Evolutionary conservation across 2,888 invertebrate species (phyloP), one percentile per base, ranked within the genome.

Genomic region (Eupithecia insigniata): DNA sequence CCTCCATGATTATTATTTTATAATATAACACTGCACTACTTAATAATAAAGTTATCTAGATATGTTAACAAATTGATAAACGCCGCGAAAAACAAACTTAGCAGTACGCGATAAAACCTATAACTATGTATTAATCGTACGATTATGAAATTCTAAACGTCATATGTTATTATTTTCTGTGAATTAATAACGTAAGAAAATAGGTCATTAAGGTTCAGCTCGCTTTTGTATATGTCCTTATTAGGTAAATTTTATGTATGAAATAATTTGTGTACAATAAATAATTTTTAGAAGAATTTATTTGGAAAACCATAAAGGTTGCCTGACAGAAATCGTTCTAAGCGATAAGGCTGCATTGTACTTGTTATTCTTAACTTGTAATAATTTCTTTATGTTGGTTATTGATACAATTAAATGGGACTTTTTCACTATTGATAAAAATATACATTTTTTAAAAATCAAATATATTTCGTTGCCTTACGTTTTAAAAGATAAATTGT

Each of bases 21-120:
- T 51, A 10, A 22, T 51, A 51, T 22, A 10, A 51, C 22, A 22
- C 46, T 8, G 22, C 22, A n/a, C 10, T 51, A 51, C 51, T 55
- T 10, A 26, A 26, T 55, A 55, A 55, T 55, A 55, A 1, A 18
- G 43, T n/a, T 43, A 51, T 12, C 1, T 22, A 22, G 8, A 22
- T 22, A 55, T 55, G 55, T 14, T 55, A 12, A 55, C 26, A 55
- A 55, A 55, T 55, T 55, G 55, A 55, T 55, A 55, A 55, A 55
- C 55, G 55, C 14, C 12, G 22, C 5, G 55, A 55, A 55, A 51
- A 55, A 55, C 26, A 55, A 55, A 26, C 55, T 4, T 2, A 51
- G 3, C 12, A 36, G 3, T 36, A 12, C 36, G 51, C 55, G 55
- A 55, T 55, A 55, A 55, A 2, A 55, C 55, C 1, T 51, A 4